Evolutionary conservation across 1,140 invertebrate species (phyloP).

Genomic region (Drosophila grimshawi): DNA sequence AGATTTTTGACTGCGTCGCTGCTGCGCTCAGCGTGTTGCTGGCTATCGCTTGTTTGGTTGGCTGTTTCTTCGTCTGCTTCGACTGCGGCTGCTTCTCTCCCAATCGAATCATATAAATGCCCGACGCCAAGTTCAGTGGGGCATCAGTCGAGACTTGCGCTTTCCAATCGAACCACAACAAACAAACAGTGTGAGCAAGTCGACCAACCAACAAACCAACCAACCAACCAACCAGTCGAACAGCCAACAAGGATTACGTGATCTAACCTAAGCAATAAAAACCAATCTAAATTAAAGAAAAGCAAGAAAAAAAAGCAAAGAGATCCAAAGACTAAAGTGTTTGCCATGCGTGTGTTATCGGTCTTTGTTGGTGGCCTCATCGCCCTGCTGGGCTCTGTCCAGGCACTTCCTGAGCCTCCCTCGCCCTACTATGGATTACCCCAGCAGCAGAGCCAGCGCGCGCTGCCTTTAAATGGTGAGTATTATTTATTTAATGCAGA

Average conservation of each 20-base stretch:
- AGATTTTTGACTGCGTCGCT: constrained; percentile 56
- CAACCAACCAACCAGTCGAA: too few species aligned
- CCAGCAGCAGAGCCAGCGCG: constrained; percentile 81
- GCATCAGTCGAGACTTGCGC: constrained; percentile 71
- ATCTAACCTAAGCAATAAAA: constrained; percentile 20
- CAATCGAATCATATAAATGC: constrained; percentile 75
- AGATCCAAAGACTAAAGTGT: constrained; percentile 47
- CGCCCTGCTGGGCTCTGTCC: constrained; percentile 83
- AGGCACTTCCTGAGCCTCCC: constrained; percentile 86
- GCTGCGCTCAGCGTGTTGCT: constrained; percentile 45
- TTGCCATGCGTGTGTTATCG: constrained; percentile 72
- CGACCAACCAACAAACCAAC: neutral
- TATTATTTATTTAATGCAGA: neutral
- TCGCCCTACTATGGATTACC: constrained; percentile 86
- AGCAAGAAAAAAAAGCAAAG: constrained; percentile 18
- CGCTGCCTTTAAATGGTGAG: constrained; percentile 74
- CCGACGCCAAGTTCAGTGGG: constrained; percentile 33
- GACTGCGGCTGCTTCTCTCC: constrained; percentile 23
- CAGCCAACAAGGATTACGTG: constrained; percentile 68
- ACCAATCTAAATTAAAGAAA: neutral
- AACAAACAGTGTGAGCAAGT: constrained; percentile 28
- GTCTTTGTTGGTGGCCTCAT: constrained; percentile 85
- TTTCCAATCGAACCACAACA: constrained; percentile 55
- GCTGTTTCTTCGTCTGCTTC: constrained; percentile 14
- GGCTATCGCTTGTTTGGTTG: constrained; percentile 27